Conservation (phyloP, 2,797 vertebrate species). For the Percopsis omiscomaycus region DNA sequence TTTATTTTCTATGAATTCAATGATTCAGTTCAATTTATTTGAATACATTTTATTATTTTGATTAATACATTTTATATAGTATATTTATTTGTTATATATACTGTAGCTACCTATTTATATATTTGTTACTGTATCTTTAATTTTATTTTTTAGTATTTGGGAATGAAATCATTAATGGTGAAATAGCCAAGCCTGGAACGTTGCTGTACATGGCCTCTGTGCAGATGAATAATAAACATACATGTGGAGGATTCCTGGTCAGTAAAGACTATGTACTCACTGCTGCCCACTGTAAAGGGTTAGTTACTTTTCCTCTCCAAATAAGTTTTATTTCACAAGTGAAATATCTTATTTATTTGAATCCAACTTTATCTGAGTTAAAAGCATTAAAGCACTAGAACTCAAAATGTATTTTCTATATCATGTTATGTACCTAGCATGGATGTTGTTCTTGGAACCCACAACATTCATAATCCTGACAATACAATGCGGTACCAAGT, state of each 20-base stretch:
- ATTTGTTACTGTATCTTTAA: neutral
- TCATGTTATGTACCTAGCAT: slow-evolving; percentile 7
- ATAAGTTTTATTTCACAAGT: neutral
- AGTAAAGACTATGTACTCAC: slow-evolving; percentile 66
- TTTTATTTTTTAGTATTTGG: slow-evolving; percentile 25
- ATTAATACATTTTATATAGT: too few relatives aligned
- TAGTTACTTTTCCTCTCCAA: neutral
- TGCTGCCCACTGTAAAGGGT: slow-evolving; percentile 69
- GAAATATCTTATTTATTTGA: neutral
- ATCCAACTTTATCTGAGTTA: neutral
- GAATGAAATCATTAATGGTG: slow-evolving; percentile 38
- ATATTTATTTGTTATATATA: too few relatives aligned
- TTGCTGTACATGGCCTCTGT: slow-evolving; percentile 74
- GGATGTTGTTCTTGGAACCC: slow-evolving; percentile 53
- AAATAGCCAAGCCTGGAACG: neutral
- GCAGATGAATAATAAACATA: slow-evolving; percentile 33
- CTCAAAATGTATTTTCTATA: neutral
- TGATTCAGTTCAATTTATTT: too few relatives aligned
- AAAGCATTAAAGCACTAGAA: neutral
- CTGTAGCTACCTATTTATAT: too few relatives aligned
- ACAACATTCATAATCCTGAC: slow-evolving; percentile 32
- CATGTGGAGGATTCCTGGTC: slow-evolving; percentile 72
- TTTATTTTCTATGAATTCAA: too few relatives aligned
- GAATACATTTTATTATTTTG: too few relatives aligned
- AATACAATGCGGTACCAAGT: slow-evolving; percentile 15